Conservation (phyloP, 1,140 invertebrate species). For the Dufourea novaeangliae region DNA sequence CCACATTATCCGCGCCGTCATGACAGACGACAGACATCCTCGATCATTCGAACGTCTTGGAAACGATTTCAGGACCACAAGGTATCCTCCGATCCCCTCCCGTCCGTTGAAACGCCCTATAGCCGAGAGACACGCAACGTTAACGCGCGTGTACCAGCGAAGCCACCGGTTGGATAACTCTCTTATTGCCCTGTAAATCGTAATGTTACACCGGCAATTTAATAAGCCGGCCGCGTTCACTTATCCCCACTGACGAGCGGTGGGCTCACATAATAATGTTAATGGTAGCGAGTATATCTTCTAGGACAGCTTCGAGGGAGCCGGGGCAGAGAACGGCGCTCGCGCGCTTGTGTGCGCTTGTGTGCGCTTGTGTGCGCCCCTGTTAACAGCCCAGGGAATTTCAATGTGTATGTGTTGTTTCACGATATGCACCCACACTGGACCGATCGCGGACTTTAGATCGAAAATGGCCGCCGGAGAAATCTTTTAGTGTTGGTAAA, state of each 20-base stretch:
- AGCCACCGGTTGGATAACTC: constrained; percentile 62
- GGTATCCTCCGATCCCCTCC: neutral
- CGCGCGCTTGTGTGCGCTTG: neutral
- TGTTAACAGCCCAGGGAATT: neutral
- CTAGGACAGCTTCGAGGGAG: constrained; percentile 53
- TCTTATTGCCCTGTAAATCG: constrained; percentile 71
- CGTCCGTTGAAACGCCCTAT: constrained; percentile 21
- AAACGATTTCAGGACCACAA: neutral
- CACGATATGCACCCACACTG: constrained; percentile 6
- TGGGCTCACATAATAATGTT: constrained; percentile 70
- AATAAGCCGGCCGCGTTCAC: constrained; percentile 68
- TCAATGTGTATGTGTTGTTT: neutral
- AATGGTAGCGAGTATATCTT: constrained; percentile 71
- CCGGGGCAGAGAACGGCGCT: neutral
- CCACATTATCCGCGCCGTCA: constrained; percentile 1
- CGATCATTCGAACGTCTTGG: neutral
- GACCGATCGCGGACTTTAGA: neutral
- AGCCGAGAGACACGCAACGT: constrained; percentile 48
- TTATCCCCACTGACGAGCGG: constrained; percentile 65
- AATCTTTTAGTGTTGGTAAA: neutral
- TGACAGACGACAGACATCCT: neutral
- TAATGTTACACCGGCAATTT: constrained; percentile 70
- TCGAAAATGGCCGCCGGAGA: neutral
- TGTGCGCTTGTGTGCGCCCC: too few species aligned
- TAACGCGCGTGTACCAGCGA: constrained; percentile 48